These are phyloP conservation scores for Bactericera cockerelli DNA, from an alignment of 1,140 invertebrate species.

Conservation along the genomic window DNA sequence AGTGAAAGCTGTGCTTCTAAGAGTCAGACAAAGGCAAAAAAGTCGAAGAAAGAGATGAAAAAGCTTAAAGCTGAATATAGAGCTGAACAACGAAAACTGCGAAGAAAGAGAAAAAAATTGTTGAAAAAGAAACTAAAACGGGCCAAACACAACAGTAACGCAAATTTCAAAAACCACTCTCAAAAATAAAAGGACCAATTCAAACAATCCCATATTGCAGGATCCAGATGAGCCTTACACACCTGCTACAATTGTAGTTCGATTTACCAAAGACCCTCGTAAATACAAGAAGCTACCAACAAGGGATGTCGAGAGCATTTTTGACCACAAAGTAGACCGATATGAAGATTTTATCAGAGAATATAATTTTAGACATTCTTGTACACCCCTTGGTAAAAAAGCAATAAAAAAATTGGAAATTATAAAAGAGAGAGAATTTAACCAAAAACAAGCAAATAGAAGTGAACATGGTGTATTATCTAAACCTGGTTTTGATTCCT, in stretches of 20 bases:
- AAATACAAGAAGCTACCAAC: not conserved
- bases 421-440: not conserved
- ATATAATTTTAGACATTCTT: constrained; percentile 11
- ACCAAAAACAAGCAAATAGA: not conserved
- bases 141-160: not conserved
- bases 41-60: not conserved
- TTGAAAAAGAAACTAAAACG: constrained; percentile 2
- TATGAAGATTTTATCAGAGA: constrained; percentile 6
- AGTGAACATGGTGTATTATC: no score
- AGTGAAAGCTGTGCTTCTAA: not conserved
- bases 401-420: constrained; percentile 10
- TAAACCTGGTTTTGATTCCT: no score
- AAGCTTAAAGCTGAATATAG: not conserved
- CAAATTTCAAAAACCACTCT: not conserved
- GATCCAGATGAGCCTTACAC: no score
- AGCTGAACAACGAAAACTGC: constrained; percentile 1
- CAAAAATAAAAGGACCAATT: no score
- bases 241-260: not conserved
- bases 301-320: constrained; percentile 8
- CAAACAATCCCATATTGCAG: no score
- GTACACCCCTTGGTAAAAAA: not conserved
- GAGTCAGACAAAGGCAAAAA: not conserved
- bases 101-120: constrained; percentile 5
- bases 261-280: not conserved
- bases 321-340: not conserved